Evolutionary conservation across 2,797 vertebrate genomes (phyloP).

Genomic region (Cynopterus sphinx): DNA sequence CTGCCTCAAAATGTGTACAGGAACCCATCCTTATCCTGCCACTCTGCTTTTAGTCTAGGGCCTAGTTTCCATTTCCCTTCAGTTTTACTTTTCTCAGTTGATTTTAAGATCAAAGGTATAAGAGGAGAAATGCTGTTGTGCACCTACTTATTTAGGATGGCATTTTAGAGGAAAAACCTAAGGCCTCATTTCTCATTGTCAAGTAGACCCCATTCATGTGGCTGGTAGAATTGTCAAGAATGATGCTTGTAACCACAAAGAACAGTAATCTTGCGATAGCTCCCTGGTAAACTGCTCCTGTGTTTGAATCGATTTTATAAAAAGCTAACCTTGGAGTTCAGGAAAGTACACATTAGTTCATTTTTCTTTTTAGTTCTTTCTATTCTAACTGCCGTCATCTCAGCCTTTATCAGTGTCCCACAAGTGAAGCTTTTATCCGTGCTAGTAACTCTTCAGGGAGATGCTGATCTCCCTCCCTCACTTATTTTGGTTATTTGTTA

Average conservation of each 20-base stretch:
- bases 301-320: background rate
- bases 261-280: background rate
- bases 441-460: background rate
- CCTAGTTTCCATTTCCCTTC: background rate
- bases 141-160: background rate
- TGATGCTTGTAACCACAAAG: conserved; percentile 29
- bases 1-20: background rate
- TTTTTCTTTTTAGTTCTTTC: background rate
- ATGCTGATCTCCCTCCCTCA: background rate
- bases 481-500: background rate
- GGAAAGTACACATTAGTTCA: background rate
- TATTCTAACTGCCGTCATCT: background rate
- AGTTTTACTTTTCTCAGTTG: conserved; percentile 20
- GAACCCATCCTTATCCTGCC: background rate
- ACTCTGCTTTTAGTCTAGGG: background rate
- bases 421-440: background rate
- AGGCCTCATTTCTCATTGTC: conserved; percentile 38
- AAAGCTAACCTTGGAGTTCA: background rate
- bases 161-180: background rate
- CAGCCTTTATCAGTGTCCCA: background rate
- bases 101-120: background rate
- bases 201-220: background rate
- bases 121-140: conserved; percentile 9
- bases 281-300: background rate
- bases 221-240: conserved; percentile 24